Base-by-base conservation (phyloP, 2,797 vertebrate species). In the Pelobates cultripes region DNA sequence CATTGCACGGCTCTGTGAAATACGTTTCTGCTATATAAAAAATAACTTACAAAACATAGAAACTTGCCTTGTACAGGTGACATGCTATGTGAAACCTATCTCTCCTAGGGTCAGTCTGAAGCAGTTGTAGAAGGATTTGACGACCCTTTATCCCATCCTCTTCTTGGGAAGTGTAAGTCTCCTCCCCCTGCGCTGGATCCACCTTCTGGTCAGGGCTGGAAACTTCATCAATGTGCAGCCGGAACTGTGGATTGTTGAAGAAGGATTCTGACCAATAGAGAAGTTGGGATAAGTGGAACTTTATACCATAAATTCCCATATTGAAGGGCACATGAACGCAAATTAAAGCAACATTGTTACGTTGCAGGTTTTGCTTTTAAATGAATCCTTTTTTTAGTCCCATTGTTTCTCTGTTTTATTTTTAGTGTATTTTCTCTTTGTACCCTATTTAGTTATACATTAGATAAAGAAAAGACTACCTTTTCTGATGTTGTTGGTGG, bases 211-310 rank as follows among this genome's bases (percentile, higher is more conserved):
- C 4, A 3, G 4, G 7, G 28, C 17, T 7, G 17, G 61, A 40
- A 77, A 0, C 70, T 66, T 4, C 72, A 1, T 60, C 72, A 70
- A 96, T 91, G 17, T 86, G 51, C 86, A 96, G 55, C 60, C 90
- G 84, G 76, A 91, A 95, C 90, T 96, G 94, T 14, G 94, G 94
- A 83, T 96, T 95, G 80, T 88, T 93, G 86, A 91, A 95, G 86
- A 93, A 96, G 0, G 94, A 89, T 80, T 78, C 94, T 95, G 55
- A 57, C n/a, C 66, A 13, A 45, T 40, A 64, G 10, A 10, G 47
- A 28, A 28, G 28, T 28, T 28, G 28, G 28, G 28, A 28, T 28
- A 28, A 28, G 28, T 28, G 28, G 28, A 28, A 28, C 28, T 28
- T 28, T 28, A 28, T 28, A 28, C 28, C 28, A 28, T 28, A 57